phyloP scores from a whole-genome alignment of 2,888 invertebrate genomes.

The Drosophila anomelani region DNA sequence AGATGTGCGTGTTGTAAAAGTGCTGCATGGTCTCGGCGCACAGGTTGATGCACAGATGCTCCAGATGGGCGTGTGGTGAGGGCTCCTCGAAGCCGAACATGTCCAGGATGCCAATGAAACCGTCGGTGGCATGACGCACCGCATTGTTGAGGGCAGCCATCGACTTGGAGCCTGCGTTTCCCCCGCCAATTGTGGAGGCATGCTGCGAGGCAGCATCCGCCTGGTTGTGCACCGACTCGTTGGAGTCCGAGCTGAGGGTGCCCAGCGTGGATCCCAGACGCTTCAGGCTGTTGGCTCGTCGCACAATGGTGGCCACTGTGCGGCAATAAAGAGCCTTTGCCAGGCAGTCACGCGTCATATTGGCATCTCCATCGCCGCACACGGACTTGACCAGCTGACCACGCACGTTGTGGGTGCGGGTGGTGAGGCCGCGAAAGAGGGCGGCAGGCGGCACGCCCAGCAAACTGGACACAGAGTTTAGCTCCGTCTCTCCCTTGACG shows the following conservation, averaged over 20 bases:
- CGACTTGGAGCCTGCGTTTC: constrained; percentile 93
- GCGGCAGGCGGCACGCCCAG: constrained; percentile 87
- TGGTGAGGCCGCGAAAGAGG: constrained; percentile 90
- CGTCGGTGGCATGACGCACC: constrained; percentile 96
- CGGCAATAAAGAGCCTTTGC: constrained; percentile 97
- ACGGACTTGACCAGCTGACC: constrained; percentile 92
- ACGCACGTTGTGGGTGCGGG: constrained; percentile 91
- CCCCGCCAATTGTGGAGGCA: constrained; percentile 91
- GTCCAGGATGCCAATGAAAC: constrained; percentile 97
- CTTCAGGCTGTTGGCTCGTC: constrained; percentile 96
- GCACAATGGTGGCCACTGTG: constrained; percentile 96
- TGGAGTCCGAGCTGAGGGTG: constrained; percentile 93
- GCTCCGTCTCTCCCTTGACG: constrained; percentile 92
- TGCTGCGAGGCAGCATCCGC: constrained; percentile 93
- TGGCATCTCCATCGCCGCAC: constrained; percentile 94
- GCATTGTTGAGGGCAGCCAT: constrained; percentile 97
- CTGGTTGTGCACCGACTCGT: constrained; percentile 95
- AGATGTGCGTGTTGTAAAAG: constrained; percentile 98
- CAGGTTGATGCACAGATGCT: constrained; percentile 97
- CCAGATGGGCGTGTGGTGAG: constrained; percentile 92
- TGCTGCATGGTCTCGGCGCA: constrained; percentile 99
- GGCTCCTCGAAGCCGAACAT: constrained; percentile 99
- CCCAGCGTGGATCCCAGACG: constrained; percentile 92
- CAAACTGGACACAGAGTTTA: constrained; percentile 93
- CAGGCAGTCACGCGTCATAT: constrained; percentile 94